These are phyloP conservation scores for Drosophila navojoa DNA, from an alignment of 1,140 invertebrate genomes.

Conservation along the genomic window DNA sequence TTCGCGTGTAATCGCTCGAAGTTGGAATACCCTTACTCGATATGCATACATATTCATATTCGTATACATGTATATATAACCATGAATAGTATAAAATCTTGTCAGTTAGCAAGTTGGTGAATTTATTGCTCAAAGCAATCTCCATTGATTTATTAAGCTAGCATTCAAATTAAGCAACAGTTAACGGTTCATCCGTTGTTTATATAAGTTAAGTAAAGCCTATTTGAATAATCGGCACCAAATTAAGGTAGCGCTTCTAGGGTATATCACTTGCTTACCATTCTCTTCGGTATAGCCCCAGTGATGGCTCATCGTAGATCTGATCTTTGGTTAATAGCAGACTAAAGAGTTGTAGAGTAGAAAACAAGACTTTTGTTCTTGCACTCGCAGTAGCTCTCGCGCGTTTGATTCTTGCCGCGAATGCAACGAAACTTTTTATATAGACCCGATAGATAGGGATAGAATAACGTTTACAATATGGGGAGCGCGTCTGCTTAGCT, in stretches of 20 bases:
- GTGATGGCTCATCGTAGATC: constrained; percentile 75
- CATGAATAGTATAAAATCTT: too few relatives aligned
- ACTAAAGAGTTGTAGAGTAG: background rate
- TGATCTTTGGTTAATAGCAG: constrained; percentile 17
- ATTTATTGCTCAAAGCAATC: too few relatives aligned
- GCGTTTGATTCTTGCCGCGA: constrained; percentile 52
- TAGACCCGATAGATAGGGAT: constrained; percentile 23
- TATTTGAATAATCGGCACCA: background rate
- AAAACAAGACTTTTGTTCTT: constrained; percentile 32
- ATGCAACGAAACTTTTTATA: constrained; percentile 56
- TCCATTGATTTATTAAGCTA: too few relatives aligned
- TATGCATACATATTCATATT: too few relatives aligned
- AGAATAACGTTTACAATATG: background rate
- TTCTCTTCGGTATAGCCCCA: constrained; percentile 82
- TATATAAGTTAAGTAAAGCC: too few relatives aligned
- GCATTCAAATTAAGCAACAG: too few relatives aligned
- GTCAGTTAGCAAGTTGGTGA: too few relatives aligned
- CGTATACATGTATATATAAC: too few relatives aligned
- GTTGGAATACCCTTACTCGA: too few relatives aligned
- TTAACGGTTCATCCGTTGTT: too few relatives aligned
- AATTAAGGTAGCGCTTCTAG: background rate
- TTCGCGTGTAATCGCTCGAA: too few relatives aligned
- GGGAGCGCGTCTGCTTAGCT: constrained; percentile 59
- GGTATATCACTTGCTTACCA: constrained; percentile 53
- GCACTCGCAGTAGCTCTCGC: constrained; percentile 55